A percentile compares a stretch with the other conserved stretches of the same genome.
Conservation (phyloP, 2,797 vertebrate genomes). For the Gymnopithys bicolor region DNA sequence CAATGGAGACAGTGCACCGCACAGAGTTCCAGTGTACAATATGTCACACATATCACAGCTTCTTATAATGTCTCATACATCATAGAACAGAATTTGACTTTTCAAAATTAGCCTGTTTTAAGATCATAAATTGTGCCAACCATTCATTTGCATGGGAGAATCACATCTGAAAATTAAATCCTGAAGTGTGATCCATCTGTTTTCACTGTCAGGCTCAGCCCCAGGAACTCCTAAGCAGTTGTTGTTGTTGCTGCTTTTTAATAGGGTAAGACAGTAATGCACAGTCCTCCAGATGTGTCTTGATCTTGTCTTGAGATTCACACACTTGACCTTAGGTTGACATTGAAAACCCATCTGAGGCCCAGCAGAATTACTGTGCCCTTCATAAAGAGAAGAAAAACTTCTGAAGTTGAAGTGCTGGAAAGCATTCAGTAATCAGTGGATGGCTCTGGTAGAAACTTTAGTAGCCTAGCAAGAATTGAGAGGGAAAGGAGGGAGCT, state of each 20-base stretch:
- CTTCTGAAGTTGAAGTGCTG: not conserved
- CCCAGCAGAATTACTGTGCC: not conserved
- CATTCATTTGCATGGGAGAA: conserved; percentile 37
- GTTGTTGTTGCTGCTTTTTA: conserved; percentile 46
- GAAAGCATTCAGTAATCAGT: not conserved
- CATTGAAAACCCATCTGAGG: conserved; percentile 22
- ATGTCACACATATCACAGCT: not conserved
- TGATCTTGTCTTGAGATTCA: conserved; percentile 32
- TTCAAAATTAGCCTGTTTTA: conserved; percentile 37
- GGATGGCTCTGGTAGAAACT: not conserved
- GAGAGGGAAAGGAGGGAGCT: not conserved
- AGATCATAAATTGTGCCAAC: conserved; percentile 29
- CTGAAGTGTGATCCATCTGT: conserved; percentile 57
- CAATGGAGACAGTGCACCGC: not conserved
- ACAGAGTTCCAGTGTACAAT: not conserved
- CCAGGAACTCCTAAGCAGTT: conserved; percentile 61
- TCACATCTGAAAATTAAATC: conserved; percentile 63
- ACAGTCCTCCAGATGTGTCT: conserved; percentile 41
- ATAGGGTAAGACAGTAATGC: conserved; percentile 49
- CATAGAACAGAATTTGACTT: conserved; percentile 11
- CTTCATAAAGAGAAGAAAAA: not conserved
- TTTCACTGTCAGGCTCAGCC: conserved; percentile 37
- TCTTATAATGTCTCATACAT: not conserved
- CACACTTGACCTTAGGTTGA: conserved; percentile 37
- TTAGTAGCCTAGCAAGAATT: not conserved